A percentile compares a stretch with the other conserved stretches of the same genome.
Evolutionary conservation across 1,140 invertebrate genomes (phyloP).

Genomic region (Trypoxylus dichotomus): DNA sequence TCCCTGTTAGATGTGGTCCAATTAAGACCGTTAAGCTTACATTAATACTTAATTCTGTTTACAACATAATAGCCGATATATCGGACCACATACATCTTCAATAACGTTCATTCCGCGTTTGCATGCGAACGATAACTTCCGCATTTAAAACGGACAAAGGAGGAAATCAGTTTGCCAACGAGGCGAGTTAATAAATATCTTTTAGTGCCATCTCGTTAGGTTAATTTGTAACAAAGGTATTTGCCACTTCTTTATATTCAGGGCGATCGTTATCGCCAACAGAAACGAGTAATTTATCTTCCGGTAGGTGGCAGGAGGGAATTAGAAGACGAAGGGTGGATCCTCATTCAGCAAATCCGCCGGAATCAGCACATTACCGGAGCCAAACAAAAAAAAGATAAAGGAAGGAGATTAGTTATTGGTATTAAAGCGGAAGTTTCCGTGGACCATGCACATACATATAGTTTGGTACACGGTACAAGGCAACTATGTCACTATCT

Average conservation of each 20-base stretch:
- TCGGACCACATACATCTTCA: neutral
- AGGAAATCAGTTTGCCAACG: constrained; percentile 15
- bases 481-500: too few relatives aligned
- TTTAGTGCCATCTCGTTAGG: constrained; percentile 35
- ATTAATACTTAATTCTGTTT: too few relatives aligned
- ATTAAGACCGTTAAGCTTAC: too few relatives aligned
- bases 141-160: neutral
- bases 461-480: too few relatives aligned
- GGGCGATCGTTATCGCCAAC: constrained; percentile 43
- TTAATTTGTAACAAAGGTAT: constrained; percentile 44
- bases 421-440: constrained; percentile 29
- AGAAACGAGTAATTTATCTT: constrained; percentile 43
- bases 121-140: neutral
- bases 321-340: constrained; percentile 36
- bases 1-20: too few relatives aligned
- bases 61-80: too few relatives aligned
- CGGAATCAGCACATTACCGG: constrained; percentile 42
- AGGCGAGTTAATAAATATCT: constrained; percentile 33
- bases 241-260: constrained; percentile 43
- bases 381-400: constrained; percentile 26
- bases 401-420: constrained; percentile 35
- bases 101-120: neutral
- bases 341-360: constrained; percentile 33
- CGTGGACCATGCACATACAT: neutral
- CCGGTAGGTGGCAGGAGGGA: constrained; percentile 37